Evolutionary conservation across 2,888 invertebrate genomes (phyloP).

Genomic region (Drosophila colorata): DNA sequence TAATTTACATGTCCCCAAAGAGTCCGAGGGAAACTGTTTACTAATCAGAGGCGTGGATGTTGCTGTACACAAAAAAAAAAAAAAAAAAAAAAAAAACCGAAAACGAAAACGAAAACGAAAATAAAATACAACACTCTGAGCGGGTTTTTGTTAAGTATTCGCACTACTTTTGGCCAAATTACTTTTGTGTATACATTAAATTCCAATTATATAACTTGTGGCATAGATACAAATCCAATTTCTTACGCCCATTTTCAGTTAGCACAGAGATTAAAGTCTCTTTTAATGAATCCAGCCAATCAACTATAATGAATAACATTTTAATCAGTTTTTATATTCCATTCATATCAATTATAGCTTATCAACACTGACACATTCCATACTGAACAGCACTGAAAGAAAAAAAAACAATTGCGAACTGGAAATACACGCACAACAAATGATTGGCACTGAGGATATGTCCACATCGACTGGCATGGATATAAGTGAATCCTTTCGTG

Average conservation of each 20-base stretch:
- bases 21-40: conserved; percentile 29
- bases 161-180: neutral
- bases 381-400: conserved; percentile 1
- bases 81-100: neutral
- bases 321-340: neutral
- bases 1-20: conserved; percentile 49
- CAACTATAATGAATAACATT: neutral
- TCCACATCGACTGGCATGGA: conserved; percentile 89
- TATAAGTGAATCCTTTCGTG: conserved; percentile 92
- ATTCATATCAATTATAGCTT: conserved; percentile 8
- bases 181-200: conserved; percentile 1
- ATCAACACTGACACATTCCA: neutral
- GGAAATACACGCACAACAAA: conserved; percentile 75
- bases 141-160: conserved; percentile 5
- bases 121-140: conserved; percentile 1
- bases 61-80: neutral
- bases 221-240: neutral
- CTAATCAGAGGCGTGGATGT: conserved; percentile 47
- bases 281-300: neutral
- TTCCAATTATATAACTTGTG: conserved; percentile 6
- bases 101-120: neutral
- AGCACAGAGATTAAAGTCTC: neutral
- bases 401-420: conserved; percentile 38
- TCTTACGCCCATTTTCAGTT: neutral
- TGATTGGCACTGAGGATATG: conserved; percentile 85